Base-by-base conservation (phyloP, 2,888 invertebrate species). In the Drosophila algonquin region DNA sequence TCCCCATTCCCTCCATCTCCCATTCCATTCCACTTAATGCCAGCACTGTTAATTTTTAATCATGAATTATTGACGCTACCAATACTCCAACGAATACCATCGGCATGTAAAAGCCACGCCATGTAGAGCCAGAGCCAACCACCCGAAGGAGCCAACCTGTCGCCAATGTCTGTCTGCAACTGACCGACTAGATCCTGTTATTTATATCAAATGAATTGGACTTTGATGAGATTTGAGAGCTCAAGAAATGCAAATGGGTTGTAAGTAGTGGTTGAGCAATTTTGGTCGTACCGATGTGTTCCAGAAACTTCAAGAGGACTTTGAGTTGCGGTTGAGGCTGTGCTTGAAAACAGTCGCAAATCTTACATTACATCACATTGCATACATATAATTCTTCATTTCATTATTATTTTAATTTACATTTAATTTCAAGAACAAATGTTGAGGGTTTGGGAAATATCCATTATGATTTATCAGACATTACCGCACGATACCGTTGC, bases 1-100 rank as follows among this genome's bases (percentile, higher is more conserved):
- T 56, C 70, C 30, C 51, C 56, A 18, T 69, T 50, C 35, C 21
- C 18, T 18, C 18, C 18, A 18, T 18, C 18, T 18, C 18, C 18
- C 65, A 51, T 69, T 50, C 35, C 21, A 44, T 48, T 45, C 52
- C 76, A 68, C 80, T 72, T 81, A 81, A 81, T 74, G 85, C 80
- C 85, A 85, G 82, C 86, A 81, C 71, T 79, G 79, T 79, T 85
- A 77, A 75, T 69, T 81, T 73, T 71, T 81, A 85, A 81, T 79
- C 74, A 67, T 79, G 77, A 81, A 81, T 73, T 81, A 79, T 81
- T 52, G 77, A 53, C 64, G 45, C 69, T 54, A 61, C 58, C 50
- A 63, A 64, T 57, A 44, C 64, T 57, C 68, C 74, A 75, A 81
- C 83, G 81, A 74, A 82, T 67, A 59, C 54, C 44, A 58, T 48